These are phyloP conservation scores for Tribolium castaneum DNA, from an alignment of 1,140 invertebrate genomes.

Conservation along the genomic window DNA sequence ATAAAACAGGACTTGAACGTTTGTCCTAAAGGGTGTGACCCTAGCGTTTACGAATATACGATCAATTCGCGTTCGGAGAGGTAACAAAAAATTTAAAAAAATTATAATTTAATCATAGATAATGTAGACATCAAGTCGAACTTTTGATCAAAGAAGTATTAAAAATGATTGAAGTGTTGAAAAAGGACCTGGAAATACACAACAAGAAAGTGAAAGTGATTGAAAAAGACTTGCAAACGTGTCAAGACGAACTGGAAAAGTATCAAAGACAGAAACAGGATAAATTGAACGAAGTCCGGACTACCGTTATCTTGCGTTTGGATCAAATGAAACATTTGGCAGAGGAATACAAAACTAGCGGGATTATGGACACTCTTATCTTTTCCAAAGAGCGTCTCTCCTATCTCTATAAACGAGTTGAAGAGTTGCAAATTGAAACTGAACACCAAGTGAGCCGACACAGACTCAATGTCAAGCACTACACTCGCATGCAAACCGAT, in stretches of 20 bases:
- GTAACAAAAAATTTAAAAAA: constrained; percentile 48
- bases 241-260: constrained; percentile 60
- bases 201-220: constrained; percentile 59
- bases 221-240: constrained; percentile 56
- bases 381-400: constrained; percentile 71
- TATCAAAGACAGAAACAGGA: constrained; percentile 75
- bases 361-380: constrained; percentile 71
- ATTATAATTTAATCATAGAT: not conserved
- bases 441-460: constrained; percentile 69
- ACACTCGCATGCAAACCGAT: constrained; percentile 69
- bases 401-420: constrained; percentile 71
- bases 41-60: constrained; percentile 73
- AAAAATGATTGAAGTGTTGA: constrained; percentile 63
- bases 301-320: constrained; percentile 73
- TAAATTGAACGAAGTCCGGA: constrained; percentile 75
- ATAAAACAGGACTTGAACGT: constrained; percentile 78
- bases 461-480: constrained; percentile 67
- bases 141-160: constrained; percentile 62
- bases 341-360: constrained; percentile 64
- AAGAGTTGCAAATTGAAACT: constrained; percentile 74
- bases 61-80: constrained; percentile 71
- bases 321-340: constrained; percentile 74
- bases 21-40: constrained; percentile 80
- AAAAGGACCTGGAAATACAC: constrained; percentile 63
- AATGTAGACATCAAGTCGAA: constrained; percentile 65